phyloP scores from a whole-genome alignment of 2,797 vertebrate genomes.

The Hyperoplus immaculatus region DNA sequence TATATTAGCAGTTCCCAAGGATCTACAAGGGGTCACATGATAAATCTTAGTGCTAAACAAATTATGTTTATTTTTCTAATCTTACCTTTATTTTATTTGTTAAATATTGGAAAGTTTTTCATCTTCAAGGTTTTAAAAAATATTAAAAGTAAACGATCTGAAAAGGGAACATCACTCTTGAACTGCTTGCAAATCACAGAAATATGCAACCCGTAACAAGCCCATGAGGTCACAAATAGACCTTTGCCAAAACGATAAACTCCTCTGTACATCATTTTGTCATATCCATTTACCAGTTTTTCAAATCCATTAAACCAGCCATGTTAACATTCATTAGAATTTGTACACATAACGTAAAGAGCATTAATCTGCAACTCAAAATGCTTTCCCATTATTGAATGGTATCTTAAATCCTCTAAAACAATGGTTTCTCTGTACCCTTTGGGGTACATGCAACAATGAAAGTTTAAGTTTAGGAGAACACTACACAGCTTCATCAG shows the following conservation, averaged over 20 bases:
- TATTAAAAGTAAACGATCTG: background rate
- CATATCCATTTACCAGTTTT: background rate
- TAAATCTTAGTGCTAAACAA: constrained; percentile 12
- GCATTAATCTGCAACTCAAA: constrained; percentile 15
- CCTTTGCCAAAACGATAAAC: background rate
- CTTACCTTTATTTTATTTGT: background rate
- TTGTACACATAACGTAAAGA: background rate
- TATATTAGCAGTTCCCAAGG: background rate
- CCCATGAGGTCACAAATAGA: background rate
- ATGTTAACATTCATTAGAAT: background rate
- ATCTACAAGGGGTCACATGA: background rate
- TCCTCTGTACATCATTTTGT: background rate
- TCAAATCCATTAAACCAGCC: background rate
- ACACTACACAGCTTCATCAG: background rate
- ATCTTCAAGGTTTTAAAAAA: background rate
- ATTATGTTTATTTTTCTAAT: constrained; percentile 8
- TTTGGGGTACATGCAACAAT: background rate
- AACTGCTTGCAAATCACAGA: constrained; percentile 20
- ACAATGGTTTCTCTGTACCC: background rate
- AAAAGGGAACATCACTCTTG: background rate
- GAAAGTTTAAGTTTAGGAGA: background rate
- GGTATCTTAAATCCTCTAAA: background rate
- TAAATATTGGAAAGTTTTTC: background rate
- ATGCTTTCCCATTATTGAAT: background rate
- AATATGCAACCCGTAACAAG: background rate